Conservation (phyloP, 2,113 vertebrate genomes). For the Colossoma macropomum region DNA sequence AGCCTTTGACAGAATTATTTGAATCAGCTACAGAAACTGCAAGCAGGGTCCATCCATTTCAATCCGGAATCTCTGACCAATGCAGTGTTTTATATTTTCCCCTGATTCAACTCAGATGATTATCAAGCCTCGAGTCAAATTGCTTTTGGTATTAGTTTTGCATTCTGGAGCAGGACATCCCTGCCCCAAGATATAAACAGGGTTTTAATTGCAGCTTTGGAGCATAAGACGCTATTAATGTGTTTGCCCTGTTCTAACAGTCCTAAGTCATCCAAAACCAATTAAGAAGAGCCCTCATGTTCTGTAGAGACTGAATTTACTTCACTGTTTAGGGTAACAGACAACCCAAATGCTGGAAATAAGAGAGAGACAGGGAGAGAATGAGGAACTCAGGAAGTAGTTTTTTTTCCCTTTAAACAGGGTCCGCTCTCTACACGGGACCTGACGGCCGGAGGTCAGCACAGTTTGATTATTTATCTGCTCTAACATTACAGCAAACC, state of each 20-base stretch:
- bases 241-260: background rate
- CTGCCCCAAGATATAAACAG: background rate
- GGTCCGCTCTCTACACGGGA: too few species aligned
- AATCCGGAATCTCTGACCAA: background rate
- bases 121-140: background rate
- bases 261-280: background rate
- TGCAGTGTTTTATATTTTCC: background rate
- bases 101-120: background rate
- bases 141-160: background rate
- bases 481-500: too few species aligned
- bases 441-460: too few species aligned
- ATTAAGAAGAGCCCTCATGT: too few species aligned
- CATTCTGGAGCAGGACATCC: background rate
- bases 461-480: too few species aligned
- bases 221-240: background rate
- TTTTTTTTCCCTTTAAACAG: too few species aligned
- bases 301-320: too few species aligned
- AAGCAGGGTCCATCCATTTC: background rate
- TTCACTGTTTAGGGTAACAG: too few species aligned
- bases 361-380: too few species aligned
- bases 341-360: too few species aligned
- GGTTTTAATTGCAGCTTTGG: background rate
- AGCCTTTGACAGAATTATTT: background rate
- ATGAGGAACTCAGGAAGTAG: too few species aligned
- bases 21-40: background rate